A percentile compares a stretch with the other conserved stretches of the same genome.
These are phyloP conservation scores for Sternotherus odoratus DNA, from an alignment of 2,797 vertebrate genomes.

Conservation along the genomic window DNA sequence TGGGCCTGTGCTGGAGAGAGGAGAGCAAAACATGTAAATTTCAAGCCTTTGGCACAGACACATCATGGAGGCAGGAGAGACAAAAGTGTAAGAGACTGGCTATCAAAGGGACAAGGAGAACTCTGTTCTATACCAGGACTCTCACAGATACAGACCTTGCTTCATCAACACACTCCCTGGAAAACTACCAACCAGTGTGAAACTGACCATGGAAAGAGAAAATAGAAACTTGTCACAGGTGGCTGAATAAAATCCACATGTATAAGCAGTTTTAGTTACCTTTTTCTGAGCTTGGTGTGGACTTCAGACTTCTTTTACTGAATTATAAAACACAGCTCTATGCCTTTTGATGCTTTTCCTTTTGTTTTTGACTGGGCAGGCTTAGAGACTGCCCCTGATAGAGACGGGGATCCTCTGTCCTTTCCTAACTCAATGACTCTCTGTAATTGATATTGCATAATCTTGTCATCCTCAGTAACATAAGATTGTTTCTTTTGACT, in stretches of 20 bases:
- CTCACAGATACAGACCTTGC: not conserved
- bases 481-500: not conserved
- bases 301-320: accelerated
- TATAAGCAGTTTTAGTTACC: not conserved
- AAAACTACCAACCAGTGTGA: not conserved
- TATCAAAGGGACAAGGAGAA: not conserved
- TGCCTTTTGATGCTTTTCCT: accelerated
- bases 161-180: not conserved
- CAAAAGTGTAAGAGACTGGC: not conserved
- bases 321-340: not conserved
- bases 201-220: not conserved
- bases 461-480: not conserved
- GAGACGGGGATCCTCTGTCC: not conserved
- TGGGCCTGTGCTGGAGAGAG: conserved; percentile 37
- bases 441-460: not conserved
- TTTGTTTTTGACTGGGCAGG: not conserved
- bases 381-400: not conserved
- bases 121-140: not conserved
- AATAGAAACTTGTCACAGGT: not conserved
- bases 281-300: not conserved
- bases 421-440: not conserved
- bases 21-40: conserved; percentile 7
- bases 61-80: not conserved
- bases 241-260: not conserved
- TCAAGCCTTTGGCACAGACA: not conserved